A percentile compares a stretch with the other conserved stretches of the same genome.
These are phyloP conservation scores for Xyrauchen texanus DNA, from an alignment of 2,113 vertebrate genomes.

Conservation along the genomic window DNA sequence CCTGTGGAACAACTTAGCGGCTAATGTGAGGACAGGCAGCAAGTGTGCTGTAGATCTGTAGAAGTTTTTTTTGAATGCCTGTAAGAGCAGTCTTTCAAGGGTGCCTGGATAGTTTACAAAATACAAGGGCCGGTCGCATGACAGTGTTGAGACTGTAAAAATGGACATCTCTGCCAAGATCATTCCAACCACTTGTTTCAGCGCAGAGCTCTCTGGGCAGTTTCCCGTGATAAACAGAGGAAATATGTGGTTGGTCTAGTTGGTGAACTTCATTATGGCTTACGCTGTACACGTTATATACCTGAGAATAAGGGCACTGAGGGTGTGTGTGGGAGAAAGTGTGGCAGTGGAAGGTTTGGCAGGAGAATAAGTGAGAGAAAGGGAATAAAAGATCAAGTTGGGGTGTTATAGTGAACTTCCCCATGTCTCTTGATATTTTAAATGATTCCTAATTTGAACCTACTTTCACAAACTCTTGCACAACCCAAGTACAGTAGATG, in stretches of 20 bases:
- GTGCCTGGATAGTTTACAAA: conserved; percentile 9
- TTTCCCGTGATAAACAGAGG: background rate
- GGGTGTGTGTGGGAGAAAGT: conserved; percentile 16
- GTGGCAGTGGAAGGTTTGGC: background rate
- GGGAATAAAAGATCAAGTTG: background rate
- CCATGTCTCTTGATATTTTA: background rate
- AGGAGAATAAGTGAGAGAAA: background rate
- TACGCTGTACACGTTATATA: conserved; percentile 12
- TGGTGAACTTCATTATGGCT: conserved; percentile 22
- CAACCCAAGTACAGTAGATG: background rate
- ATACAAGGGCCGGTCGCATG: conserved; percentile 3
- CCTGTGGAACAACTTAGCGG: background rate
- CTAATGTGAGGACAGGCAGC: background rate
- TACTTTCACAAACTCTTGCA: background rate
- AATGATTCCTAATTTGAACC: background rate
- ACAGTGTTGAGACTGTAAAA: conserved; percentile 5
- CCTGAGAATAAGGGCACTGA: conserved; percentile 6
- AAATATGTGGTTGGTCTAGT: conserved; percentile 38
- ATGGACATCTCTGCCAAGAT: background rate
- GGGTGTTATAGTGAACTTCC: background rate
- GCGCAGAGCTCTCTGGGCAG: background rate
- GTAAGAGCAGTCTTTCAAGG: conserved; percentile 1
- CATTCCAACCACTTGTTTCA: conserved; percentile 17
- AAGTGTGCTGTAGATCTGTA: background rate
- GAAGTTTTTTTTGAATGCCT: background rate